Percentiles rank a stretch among this genome's conserved stretches.
Conservation (phyloP, 1,140 invertebrate genomes). For the Musca vetustissima region DNA sequence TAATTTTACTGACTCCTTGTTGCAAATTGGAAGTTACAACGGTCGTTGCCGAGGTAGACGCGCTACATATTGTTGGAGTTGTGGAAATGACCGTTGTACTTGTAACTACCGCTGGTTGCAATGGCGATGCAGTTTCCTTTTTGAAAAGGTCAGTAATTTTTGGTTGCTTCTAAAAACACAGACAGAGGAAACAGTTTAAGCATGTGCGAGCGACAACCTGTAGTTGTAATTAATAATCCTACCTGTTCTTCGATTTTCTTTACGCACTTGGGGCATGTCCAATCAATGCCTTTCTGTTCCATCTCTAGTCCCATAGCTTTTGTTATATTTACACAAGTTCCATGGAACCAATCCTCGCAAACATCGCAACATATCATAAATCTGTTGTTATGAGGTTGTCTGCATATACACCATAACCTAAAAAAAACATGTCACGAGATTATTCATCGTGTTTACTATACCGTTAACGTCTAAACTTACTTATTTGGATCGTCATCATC, state of each 20-base stretch:
- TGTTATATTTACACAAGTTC: constrained; percentile 91
- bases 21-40: background rate
- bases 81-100: background rate
- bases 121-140: background rate
- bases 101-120: no score
- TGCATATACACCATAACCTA: constrained; percentile 93
- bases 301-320: constrained; percentile 87
- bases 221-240: background rate
- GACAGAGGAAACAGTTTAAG: background rate
- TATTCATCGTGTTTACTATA: background rate
- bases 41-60: background rate
- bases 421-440: constrained; percentile 12
- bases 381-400: constrained; percentile 91
- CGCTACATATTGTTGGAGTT: background rate
- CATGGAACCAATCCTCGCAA: constrained; percentile 97
- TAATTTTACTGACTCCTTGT: background rate
- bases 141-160: constrained; percentile 41
- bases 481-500: constrained; percentile 89
- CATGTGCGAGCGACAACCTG: no score
- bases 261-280: constrained; percentile 85
- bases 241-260: constrained; percentile 58
- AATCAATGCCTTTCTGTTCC: constrained; percentile 86
- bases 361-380: constrained; percentile 98
- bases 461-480: constrained; percentile 30
- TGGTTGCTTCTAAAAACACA: constrained; percentile 38